Percentiles rank a stretch among this genome's conserved stretches.
Conservation (phyloP, 2,888 invertebrate species). For the Acronicta psi region DNA sequence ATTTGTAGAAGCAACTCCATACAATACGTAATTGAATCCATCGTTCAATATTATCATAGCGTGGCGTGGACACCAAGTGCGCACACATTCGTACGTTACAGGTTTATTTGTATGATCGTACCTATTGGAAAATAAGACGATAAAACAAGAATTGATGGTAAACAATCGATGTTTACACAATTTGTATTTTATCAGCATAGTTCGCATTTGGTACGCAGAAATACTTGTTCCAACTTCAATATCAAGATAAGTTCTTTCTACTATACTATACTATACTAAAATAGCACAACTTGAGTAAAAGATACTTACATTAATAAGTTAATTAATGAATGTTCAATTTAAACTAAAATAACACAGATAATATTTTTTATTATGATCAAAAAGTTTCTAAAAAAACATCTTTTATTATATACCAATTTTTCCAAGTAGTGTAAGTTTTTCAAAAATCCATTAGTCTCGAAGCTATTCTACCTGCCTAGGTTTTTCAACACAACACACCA, state of each 20-base stretch:
- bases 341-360: too few species aligned
- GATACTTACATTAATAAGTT: too few species aligned
- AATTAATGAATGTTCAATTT: too few species aligned
- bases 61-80: slow-evolving; percentile 13
- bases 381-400: not conserved
- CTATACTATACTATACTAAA: too few species aligned
- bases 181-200: slow-evolving; percentile 35
- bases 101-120: slow-evolving; percentile 38
- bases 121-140: slow-evolving; percentile 29
- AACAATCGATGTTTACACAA: slow-evolving; percentile 38
- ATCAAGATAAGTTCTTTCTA: too few species aligned
- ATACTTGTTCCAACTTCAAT: not conserved
- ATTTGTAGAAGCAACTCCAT: slow-evolving; percentile 17
- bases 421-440: not conserved
- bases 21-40: slow-evolving; percentile 33
- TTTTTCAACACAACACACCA: slow-evolving; percentile 22
- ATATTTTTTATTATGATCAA: not conserved
- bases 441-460: slow-evolving; percentile 17
- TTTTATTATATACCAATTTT: not conserved
- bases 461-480: slow-evolving; percentile 16
- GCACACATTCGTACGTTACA: slow-evolving; percentile 30
- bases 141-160: slow-evolving; percentile 45
- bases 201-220: slow-evolving; percentile 14
- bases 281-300: too few species aligned
- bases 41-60: slow-evolving; percentile 24